Percentiles rank a stretch among this genome's conserved stretches.
Conservation (phyloP, 2,797 vertebrate species). For the Phalloptychus januarius region DNA sequence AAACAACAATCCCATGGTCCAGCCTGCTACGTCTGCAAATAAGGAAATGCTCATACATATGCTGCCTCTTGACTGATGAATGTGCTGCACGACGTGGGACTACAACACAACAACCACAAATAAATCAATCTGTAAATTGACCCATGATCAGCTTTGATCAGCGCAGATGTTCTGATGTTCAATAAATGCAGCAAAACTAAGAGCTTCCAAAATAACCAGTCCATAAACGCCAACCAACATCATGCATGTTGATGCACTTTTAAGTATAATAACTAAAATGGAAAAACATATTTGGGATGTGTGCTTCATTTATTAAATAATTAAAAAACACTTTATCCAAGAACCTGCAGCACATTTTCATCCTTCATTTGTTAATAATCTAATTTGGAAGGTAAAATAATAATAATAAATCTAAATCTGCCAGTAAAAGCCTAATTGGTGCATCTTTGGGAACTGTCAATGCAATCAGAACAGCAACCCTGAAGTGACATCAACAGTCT, state of each 20-base stretch:
- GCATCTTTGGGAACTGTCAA: background rate
- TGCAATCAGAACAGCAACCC: background rate
- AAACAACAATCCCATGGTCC: conserved; percentile 49
- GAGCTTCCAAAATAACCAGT: background rate
- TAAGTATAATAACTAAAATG: background rate
- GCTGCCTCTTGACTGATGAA: conserved; percentile 10
- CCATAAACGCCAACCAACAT: background rate
- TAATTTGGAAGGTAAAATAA: background rate
- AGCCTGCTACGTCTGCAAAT: conserved; percentile 52
- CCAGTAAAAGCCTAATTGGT: background rate
- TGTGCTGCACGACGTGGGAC: background rate
- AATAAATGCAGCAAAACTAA: background rate
- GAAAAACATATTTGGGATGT: background rate
- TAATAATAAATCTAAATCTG: background rate
- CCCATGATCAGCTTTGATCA: background rate
- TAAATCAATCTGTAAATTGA: background rate
- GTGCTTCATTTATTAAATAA: background rate
- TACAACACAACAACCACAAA: background rate
- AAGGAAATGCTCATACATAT: conserved; percentile 29
- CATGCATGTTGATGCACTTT: background rate
- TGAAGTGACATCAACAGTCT: conserved; percentile 26
- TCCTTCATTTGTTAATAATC: background rate
- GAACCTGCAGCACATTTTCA: background rate
- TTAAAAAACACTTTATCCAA: background rate
- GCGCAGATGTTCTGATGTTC: background rate